Base-by-base conservation (phyloP, 2,888 invertebrate species). In the Amphimallon solstitiale region DNA sequence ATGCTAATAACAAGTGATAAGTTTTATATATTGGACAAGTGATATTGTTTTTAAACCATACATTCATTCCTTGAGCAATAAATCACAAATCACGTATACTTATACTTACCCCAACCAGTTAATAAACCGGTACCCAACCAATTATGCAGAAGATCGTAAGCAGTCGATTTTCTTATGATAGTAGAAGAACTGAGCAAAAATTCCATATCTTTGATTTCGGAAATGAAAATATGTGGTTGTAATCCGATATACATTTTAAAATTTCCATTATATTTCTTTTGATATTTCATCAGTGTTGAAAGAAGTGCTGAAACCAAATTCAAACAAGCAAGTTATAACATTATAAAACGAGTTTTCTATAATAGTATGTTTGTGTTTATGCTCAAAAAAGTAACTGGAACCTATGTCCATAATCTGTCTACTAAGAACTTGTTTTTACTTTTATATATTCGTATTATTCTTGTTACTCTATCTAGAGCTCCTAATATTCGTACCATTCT, bases 101-200 rank as follows among this genome's bases (percentile, higher is more conserved):
- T 54, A 45, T n/a, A 66, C 14, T 67, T 71, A 82, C 83, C 82
- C 72, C 75, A 72, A 56, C 81, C 81, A 4, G 81, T 81, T 1
- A 83, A 72, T 45, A 83, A 74, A 54, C 83, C 83, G 5, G 76
- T 77, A 7, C 74, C 70, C 4, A 83, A 72, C 83, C 83, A 83
- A 6, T 78, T 77, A 35, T 75, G 70, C 3, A 82, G 65, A 7
- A 75, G 65, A 34, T 74, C 19, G 46, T 83, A 83, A 0, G 77
- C 9, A 0, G n/a, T 1, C 60, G 80, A 77, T 71, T 83, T 83
- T 2, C 74, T 68, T n/a, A 76, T 78, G 43, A 76, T 70, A 12
- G 73, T 78, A 0, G 67, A 66, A 21, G 74, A 80, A 6, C 73
- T 73, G 1, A 81, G 66, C 12, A 81, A 37, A 14, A 66, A 66